phyloP scores from a whole-genome alignment of 2,113 vertebrate species.

The Pungitius pungitius region DNA sequence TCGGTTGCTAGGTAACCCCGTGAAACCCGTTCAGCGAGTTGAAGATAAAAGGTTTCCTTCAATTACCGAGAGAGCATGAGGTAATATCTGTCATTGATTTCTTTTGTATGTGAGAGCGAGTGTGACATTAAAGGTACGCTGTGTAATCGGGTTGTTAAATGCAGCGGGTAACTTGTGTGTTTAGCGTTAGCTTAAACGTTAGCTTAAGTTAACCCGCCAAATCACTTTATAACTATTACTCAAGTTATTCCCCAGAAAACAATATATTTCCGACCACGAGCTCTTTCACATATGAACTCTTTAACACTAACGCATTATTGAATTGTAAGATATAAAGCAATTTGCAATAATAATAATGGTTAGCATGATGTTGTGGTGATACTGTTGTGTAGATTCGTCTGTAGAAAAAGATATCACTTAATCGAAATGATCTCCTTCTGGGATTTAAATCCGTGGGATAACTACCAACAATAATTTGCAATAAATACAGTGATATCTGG shows the following conservation, averaged over 20 bases:
- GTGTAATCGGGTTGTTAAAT: background rate
- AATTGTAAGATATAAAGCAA: too few relatives aligned
- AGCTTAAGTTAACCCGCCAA: background rate
- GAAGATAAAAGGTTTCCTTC: background rate
- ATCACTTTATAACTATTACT: background rate
- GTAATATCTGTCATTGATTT: background rate
- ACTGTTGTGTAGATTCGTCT: background rate
- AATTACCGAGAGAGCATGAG: slow-evolving; percentile 12
- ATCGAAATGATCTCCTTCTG: background rate
- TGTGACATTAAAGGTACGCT: background rate
- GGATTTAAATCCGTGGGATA: background rate
- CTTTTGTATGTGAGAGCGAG: background rate
- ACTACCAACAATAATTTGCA: background rate
- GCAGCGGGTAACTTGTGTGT: background rate
- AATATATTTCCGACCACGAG: too few relatives aligned
- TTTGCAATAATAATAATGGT: background rate
- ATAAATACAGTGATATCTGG: background rate
- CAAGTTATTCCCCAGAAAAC: background rate
- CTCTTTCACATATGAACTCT: too few relatives aligned
- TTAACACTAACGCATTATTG: too few relatives aligned
- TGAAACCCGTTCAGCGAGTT: background rate
- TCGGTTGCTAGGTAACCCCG: slow-evolving; percentile 14
- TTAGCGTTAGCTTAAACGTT: background rate
- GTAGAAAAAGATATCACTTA: background rate
- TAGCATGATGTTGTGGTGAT: background rate